Evolutionary conservation across 2,797 vertebrate genomes (phyloP).

Genomic region (Phataginus tetradactyla): DNA sequence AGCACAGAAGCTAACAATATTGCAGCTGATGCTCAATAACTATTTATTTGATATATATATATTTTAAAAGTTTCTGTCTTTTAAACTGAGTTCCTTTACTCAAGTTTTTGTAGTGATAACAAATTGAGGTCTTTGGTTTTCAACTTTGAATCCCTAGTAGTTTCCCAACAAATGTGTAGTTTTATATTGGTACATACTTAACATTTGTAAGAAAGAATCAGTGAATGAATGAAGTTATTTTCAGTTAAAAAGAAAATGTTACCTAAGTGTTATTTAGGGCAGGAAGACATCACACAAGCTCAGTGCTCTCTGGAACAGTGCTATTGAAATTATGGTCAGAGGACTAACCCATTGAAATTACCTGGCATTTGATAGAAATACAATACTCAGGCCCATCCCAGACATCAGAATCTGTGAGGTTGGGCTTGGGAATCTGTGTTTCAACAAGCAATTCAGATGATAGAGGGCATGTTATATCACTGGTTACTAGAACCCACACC

Average conservation of each 20-base stretch:
- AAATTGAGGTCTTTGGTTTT: neutral
- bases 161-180: neutral
- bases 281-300: neutral
- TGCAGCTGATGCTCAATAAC: neutral
- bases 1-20: neutral
- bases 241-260: neutral
- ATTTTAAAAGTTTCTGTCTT: neutral
- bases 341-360: neutral
- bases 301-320: neutral
- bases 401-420: neutral
- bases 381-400: neutral
- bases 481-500: neutral
- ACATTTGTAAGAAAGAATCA: neutral
- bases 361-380: neutral
- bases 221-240: neutral
- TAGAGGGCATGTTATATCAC: neutral
- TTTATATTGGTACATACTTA: neutral
- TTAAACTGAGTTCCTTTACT: neutral
- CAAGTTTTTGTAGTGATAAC: neutral
- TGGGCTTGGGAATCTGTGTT: neutral
- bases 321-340: neutral
- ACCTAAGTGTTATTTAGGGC: neutral
- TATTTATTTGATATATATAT: neutral
- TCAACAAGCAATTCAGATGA: neutral
- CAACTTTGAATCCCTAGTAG: neutral